These are phyloP conservation scores for Megalurothrips usitatus DNA, from an alignment of 2,888 invertebrate genomes.

Conservation along the genomic window DNA sequence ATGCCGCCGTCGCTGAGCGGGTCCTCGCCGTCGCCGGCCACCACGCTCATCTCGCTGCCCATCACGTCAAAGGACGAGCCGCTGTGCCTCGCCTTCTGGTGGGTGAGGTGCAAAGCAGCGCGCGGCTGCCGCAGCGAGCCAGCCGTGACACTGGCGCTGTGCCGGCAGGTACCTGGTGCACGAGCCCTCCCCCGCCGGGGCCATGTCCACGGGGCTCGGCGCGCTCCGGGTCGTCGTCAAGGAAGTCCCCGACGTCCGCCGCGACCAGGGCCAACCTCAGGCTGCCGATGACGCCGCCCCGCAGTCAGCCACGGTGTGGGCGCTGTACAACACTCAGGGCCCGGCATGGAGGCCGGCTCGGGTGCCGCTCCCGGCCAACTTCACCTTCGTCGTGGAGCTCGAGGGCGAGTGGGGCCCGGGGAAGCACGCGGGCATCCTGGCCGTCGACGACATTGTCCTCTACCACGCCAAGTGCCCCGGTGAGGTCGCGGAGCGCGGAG, in stretches of 20 bases:
- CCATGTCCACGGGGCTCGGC: constrained; percentile 35
- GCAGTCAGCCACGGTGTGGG: constrained; percentile 47
- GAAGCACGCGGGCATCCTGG: constrained; percentile 50
- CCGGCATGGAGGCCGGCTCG: constrained; percentile 51
- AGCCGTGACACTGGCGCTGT: not conserved
- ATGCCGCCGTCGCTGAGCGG: constrained; percentile 42
- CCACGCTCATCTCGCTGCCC: constrained; percentile 43
- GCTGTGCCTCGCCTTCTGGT: constrained; percentile 46
- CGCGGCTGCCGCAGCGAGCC: not conserved
- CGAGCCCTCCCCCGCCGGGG: not conserved
- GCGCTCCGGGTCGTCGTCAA: constrained; percentile 42
- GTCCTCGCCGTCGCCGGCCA: constrained; percentile 39
- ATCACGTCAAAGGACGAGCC: constrained; percentile 43
- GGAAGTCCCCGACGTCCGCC: constrained; percentile 40
- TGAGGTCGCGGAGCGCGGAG: too few relatives aligned
- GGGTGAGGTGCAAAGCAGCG: constrained; percentile 40
- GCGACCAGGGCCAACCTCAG: too few relatives aligned
- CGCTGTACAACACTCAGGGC: constrained; percentile 51
- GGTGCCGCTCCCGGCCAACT: constrained; percentile 45
- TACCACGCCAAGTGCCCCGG: constrained; percentile 51
- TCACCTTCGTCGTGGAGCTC: constrained; percentile 48
- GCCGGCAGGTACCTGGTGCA: constrained; percentile 5
- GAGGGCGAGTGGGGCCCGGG: constrained; percentile 55
- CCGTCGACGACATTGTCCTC: constrained; percentile 52
- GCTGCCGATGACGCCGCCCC: constrained; percentile 34